These are phyloP conservation scores for Gallinago nigripennis DNA, from an alignment of 2,797 vertebrate genomes.

Conservation along the genomic window DNA sequence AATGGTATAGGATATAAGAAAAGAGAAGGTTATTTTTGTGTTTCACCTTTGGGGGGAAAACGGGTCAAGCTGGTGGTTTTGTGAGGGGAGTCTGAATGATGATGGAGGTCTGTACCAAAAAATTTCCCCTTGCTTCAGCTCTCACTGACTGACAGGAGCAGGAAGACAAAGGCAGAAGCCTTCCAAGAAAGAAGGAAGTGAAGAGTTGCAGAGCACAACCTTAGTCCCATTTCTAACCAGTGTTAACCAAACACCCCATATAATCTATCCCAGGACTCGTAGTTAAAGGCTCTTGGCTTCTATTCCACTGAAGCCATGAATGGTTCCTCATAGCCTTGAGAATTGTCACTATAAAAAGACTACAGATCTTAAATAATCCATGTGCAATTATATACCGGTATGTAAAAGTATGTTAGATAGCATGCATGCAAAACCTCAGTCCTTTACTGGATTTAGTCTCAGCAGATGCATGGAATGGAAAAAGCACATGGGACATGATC, in stretches of 20 bases:
- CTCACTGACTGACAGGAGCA: neutral
- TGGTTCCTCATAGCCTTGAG: neutral
- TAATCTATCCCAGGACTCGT: neutral
- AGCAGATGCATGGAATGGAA: neutral
- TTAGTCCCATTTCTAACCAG: neutral
- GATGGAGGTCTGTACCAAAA: neutral
- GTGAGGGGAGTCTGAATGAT: neutral
- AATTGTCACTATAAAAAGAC: neutral
- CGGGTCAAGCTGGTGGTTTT: neutral
- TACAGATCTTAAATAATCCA: neutral
- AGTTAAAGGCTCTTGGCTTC: neutral
- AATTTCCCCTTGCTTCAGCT: neutral
- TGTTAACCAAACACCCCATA: neutral
- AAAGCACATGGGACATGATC: neutral
- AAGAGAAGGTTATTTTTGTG: neutral
- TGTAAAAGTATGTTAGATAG: neutral
- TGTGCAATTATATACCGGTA: neutral
- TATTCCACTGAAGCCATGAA: neutral
- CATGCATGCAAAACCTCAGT: neutral
- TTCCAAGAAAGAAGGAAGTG: neutral
- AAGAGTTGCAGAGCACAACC: neutral
- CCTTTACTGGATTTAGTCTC: neutral
- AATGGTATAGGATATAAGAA: neutral
- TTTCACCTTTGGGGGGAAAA: neutral
- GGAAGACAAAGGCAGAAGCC: neutral